Base-by-base conservation (phyloP, 2,888 invertebrate genomes). In the Pomacea canaliculata region DNA sequence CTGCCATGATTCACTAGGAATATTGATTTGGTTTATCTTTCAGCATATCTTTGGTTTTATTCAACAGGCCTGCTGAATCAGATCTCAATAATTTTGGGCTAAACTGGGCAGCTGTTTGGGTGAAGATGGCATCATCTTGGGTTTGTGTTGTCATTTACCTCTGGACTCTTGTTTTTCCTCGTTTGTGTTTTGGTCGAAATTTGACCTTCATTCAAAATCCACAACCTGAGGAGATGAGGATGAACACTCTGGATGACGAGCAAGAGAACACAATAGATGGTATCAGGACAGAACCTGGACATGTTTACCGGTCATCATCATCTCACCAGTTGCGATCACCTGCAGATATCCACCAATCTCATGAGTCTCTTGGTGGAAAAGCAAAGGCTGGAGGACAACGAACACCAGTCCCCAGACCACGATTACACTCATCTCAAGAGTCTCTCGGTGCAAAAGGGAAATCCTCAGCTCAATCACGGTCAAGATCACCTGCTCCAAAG, bases 51-150 rank as follows among this genome's bases (percentile, higher is more conserved):
- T 56, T 56, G 16, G 12, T 56, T 56, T 56, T 56, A 56, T 56
- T 56, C 77, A 82, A 49, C 81, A 91, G 91, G 77, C 92, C 92
- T 9, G 87, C 89, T 67, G 86, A 88, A 46, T 88, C 91, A 12
- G 87, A 89, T 63, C 83, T 92, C 9, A 85, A 87, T 75, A 88
- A 85, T 59, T 91, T 91, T 85, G 91, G 91, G 16, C 85, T 90
- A 62, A 91, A 91, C 82, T 91, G 91, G 91, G 87, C 91, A 18
- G 89, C 92, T 18, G 92, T 92, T 10, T 92, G 92, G 91, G 90
- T 92, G 46, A 92, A 92, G 83, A 91, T 92, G 87, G 89, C 85
- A 0, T 91, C 92, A 2, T 91, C 91, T 74, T 92, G 92, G 92
- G 85, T 87, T 5, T 92, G 92, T 83, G 86, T 92, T 19, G 69